phyloP scores from a whole-genome alignment of 1,140 invertebrate genomes.

The Sipha flava region DNA sequence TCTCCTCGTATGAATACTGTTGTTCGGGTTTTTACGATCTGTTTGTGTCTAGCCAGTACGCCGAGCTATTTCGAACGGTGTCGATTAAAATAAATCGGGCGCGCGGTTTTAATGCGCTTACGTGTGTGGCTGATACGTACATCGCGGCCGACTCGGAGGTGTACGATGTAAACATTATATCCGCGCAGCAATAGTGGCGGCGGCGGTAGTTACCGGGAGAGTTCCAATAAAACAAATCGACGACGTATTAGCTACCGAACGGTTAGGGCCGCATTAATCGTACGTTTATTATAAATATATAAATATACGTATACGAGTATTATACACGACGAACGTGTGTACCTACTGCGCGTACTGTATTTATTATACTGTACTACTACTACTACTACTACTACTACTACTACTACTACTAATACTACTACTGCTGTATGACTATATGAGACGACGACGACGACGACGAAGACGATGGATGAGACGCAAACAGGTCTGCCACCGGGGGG shows the following conservation, averaged over 20 bases:
- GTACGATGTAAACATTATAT: neutral
- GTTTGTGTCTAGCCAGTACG: too few species aligned
- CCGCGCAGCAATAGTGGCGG: neutral
- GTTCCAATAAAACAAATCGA: conserved; percentile 13
- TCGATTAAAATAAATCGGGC: too few species aligned
- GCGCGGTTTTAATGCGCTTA: too few species aligned
- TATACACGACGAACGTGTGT: too few species aligned
- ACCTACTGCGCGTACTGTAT: too few species aligned
- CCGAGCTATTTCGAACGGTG: too few species aligned
- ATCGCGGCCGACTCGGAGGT: neutral
- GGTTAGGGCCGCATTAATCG: neutral
- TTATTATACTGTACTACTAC: too few species aligned
- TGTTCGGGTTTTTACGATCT: too few species aligned
- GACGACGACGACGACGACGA: neutral
- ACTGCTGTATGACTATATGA: neutral
- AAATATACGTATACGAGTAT: neutral
- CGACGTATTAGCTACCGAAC: neutral
- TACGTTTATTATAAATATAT: neutral
- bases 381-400: too few species aligned
- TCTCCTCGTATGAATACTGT: too few species aligned
- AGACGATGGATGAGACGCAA: conserved; percentile 1
- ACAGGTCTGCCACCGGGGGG: conserved; percentile 24
- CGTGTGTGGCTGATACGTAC: too few species aligned
- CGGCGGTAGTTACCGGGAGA: neutral
- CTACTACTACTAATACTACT: neutral